A percentile compares a stretch with the other conserved stretches of the same genome.
Evolutionary conservation across 2,113 vertebrate species (phyloP).

Genomic region (Brachirus orientalis): DNA sequence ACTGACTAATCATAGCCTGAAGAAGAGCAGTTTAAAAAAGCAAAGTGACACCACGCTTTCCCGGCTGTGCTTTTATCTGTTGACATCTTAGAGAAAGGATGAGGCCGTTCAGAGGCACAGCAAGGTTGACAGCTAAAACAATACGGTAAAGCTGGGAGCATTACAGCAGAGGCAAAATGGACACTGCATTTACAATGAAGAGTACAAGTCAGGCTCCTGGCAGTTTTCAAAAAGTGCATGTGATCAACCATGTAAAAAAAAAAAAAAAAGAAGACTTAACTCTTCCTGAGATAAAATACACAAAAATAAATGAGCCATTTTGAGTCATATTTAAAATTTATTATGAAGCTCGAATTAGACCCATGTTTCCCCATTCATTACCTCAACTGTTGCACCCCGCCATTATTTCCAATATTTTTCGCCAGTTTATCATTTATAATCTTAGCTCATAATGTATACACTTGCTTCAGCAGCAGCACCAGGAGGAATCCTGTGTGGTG

Average conservation of each 20-base stretch:
- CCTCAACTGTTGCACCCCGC: too few species aligned
- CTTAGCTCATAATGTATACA: too few species aligned
- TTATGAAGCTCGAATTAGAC: too few species aligned
- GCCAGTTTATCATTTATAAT: too few species aligned
- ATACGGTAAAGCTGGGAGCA: neutral
- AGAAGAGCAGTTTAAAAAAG: neutral
- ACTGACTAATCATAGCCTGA: neutral
- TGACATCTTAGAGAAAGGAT: neutral
- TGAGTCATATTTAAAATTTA: too few species aligned
- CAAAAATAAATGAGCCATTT: too few species aligned
- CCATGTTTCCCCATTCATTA: too few species aligned
- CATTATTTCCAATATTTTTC: too few species aligned
- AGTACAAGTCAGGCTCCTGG: neutral
- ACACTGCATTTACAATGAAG: neutral
- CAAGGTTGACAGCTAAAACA: constrained; percentile 1
- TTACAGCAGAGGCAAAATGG: constrained; percentile 1
- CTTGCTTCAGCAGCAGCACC: too few species aligned
- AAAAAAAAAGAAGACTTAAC: neutral
- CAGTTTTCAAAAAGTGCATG: neutral
- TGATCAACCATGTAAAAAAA: neutral
- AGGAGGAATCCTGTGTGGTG: too few species aligned
- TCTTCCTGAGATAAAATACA: neutral
- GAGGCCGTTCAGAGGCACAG: neutral
- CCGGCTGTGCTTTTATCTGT: neutral
- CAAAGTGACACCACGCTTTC: neutral